These are phyloP conservation scores for Scolanthus callimorphus DNA, from an alignment of 92 coral and sea anemone genomes.

Conservation along the genomic window DNA sequence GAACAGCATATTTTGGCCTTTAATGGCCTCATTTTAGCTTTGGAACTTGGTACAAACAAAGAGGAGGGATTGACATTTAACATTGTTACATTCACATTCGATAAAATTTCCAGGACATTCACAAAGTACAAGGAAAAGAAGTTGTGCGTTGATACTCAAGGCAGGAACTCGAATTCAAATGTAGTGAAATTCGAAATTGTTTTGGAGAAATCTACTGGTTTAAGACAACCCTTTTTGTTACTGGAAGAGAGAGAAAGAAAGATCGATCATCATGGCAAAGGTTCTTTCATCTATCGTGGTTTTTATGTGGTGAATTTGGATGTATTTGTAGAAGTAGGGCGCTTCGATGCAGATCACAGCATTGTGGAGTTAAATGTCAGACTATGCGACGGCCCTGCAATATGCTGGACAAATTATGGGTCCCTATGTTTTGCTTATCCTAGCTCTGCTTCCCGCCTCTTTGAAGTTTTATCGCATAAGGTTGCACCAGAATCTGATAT, in stretches of 20 bases:
- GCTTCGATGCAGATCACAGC: background rate
- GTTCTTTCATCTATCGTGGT: background rate
- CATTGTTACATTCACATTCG: too few relatives aligned
- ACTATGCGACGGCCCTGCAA: background rate
- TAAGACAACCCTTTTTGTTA: conserved; percentile 51
- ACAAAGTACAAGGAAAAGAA: background rate
- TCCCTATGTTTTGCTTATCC: background rate
- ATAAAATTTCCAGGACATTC: background rate
- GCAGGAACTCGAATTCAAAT: conserved; percentile 2
- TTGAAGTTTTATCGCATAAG: background rate
- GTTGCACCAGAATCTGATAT: background rate
- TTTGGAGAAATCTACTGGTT: conserved; percentile 41
- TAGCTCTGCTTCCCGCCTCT: background rate
- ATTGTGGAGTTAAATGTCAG: background rate
- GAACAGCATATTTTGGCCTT: too few relatives aligned
- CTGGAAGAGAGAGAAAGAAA: conserved; percentile 23
- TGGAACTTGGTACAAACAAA: too few relatives aligned
- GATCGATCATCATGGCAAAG: background rate
- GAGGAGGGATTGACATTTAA: too few relatives aligned
- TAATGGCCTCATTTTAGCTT: too few relatives aligned
- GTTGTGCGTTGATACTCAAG: conserved; percentile 1
- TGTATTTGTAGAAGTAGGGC: background rate
- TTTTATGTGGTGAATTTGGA: background rate
- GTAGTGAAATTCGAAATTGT: conserved; percentile 32
- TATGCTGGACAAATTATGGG: background rate